Evolutionary conservation across 2,888 invertebrate genomes (phyloP).

Genomic region (Drosophila tripunctata): DNA sequence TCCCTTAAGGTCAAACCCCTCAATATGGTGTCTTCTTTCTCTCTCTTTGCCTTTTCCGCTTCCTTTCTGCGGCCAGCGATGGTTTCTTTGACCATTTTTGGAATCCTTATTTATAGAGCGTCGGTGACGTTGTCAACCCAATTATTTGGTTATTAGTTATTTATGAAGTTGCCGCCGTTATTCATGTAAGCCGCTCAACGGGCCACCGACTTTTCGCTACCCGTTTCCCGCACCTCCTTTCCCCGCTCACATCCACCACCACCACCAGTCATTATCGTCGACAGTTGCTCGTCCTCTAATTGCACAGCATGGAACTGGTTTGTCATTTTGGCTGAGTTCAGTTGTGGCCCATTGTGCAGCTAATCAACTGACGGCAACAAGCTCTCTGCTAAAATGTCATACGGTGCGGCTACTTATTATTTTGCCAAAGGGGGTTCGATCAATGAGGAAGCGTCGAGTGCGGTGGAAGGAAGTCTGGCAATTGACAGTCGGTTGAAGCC

Average conservation of each 20-base stretch:
- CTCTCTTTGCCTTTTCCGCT: too few species aligned
- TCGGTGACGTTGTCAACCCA: constrained; percentile 55
- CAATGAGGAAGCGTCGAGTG: too few species aligned
- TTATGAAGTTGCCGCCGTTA: constrained; percentile 54
- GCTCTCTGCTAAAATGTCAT: constrained; percentile 44
- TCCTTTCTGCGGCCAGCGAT: too few species aligned
- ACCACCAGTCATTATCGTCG: background rate
- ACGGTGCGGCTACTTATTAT: constrained; percentile 38
- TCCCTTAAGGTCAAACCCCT: background rate
- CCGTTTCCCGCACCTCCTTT: background rate
- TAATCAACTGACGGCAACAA: constrained; percentile 55
- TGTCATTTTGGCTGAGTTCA: constrained; percentile 16
- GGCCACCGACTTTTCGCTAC: constrained; percentile 25
- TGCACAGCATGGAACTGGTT: constrained; percentile 50
- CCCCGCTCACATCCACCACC: background rate
- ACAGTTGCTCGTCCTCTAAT: constrained; percentile 35
- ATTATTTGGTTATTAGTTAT: constrained; percentile 69
- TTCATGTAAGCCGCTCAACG: constrained; percentile 56
- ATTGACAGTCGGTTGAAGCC: constrained; percentile 5
- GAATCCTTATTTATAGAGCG: constrained; percentile 51
- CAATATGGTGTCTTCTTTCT: background rate
- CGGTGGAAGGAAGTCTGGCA: background rate
- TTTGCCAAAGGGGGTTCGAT: background rate
- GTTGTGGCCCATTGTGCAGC: constrained; percentile 43
- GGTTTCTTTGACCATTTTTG: constrained; percentile 27